phyloP scores from a whole-genome alignment of 2,888 invertebrate genomes.

The Pyrrhia umbra region DNA sequence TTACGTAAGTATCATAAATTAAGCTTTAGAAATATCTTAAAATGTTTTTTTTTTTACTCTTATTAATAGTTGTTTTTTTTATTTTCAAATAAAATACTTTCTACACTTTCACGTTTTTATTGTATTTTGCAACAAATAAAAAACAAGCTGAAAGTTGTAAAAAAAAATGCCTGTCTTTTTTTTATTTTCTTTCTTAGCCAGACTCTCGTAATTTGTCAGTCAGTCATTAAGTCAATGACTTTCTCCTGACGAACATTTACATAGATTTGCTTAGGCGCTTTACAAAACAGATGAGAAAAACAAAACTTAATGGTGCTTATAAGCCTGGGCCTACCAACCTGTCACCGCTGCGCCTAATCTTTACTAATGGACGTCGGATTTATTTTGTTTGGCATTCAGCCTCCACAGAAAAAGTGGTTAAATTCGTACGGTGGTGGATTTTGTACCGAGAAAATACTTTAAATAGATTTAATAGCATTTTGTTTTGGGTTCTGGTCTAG shows the following conservation, averaged over 20 bases:
- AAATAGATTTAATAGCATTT: constrained; percentile 19
- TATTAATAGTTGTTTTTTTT: no score
- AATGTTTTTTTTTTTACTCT: no score
- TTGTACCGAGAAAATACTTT: constrained; percentile 8
- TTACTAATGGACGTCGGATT: constrained; percentile 52
- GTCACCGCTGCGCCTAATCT: constrained; percentile 51
- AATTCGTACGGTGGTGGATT: constrained; percentile 16
- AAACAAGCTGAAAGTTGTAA: no score
- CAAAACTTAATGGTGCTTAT: constrained; percentile 36
- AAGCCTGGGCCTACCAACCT: constrained; percentile 27
- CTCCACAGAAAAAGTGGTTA: constrained; percentile 19
- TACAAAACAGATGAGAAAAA: constrained; percentile 16
- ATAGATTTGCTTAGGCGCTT: background rate
- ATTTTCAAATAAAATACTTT: no score
- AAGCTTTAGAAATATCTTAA: no score
- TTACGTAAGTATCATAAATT: no score
- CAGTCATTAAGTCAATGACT: background rate
- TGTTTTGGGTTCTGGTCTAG: background rate
- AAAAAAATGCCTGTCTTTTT: no score
- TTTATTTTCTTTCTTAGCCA: background rate
- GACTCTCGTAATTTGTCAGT: background rate
- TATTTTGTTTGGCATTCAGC: constrained; percentile 44
- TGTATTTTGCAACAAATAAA: no score
- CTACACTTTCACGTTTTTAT: no score
- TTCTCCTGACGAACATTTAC: background rate